Evolutionary conservation across 2,888 invertebrate species (phyloP).

Genomic region (Podabrus alpinus): DNA sequence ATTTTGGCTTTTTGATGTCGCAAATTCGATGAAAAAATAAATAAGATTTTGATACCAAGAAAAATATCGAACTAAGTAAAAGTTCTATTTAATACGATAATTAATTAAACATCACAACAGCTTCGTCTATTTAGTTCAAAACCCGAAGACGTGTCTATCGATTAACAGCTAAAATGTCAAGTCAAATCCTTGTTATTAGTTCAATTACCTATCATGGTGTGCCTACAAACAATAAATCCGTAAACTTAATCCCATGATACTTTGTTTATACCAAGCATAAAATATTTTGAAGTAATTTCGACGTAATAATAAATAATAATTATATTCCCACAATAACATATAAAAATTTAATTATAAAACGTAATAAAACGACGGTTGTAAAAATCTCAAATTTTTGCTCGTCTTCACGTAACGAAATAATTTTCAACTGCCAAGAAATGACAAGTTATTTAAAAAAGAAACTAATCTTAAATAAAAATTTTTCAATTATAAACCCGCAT

Average conservation of each 20-base stretch:
- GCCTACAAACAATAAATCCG: neutral
- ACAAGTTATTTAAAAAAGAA: conserved; percentile 1
- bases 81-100: neutral
- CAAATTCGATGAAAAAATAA: neutral
- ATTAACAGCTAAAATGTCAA: conserved; percentile 1
- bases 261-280: neutral
- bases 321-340: neutral
- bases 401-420: neutral
- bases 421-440: neutral
- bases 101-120: neutral
- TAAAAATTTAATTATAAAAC: neutral
- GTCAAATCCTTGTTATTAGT: conserved; percentile 2
- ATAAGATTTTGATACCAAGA: neutral
- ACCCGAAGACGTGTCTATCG: neutral
- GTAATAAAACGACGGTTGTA: neutral
- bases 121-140: neutral
- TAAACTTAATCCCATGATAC: neutral
- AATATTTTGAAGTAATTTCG: neutral
- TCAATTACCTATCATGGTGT: neutral
- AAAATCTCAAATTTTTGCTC: neutral
- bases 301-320: neutral
- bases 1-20: neutral
- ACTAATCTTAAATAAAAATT: neutral
- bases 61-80: neutral
- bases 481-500: neutral